A percentile compares a stretch with the other conserved stretches of the same genome.
phyloP scores from a whole-genome alignment of 2,797 vertebrate genomes.

The Micromesistius poutassou region DNA sequence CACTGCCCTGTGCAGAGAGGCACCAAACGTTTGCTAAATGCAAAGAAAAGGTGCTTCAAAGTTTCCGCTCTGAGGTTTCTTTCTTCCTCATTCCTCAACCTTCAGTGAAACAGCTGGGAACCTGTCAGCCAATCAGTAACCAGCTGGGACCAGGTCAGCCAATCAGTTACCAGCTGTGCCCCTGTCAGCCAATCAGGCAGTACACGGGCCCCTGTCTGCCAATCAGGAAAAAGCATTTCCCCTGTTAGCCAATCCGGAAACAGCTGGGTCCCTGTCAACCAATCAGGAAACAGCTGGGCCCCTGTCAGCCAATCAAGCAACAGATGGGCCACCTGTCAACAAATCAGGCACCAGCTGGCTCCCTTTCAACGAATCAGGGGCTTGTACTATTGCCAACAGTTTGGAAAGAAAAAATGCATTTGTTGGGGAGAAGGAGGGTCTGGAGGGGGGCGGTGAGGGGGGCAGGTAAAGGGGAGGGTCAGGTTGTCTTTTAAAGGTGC shows the following conservation, averaged over 20 bases:
- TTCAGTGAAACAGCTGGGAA: neutral
- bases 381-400: conserved; percentile 65
- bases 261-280: neutral
- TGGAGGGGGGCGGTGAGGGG: conserved; percentile 20
- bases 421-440: conserved; percentile 17
- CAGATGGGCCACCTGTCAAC: conserved; percentile 33
- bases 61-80: neutral
- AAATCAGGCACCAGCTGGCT: conserved; percentile 38
- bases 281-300: conserved; percentile 18
- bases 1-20: too few relatives aligned
- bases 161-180: neutral
- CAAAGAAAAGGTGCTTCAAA: too few relatives aligned
- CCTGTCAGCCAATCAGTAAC: neutral
- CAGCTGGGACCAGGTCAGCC: neutral
- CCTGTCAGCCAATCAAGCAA: neutral
- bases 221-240: neutral
- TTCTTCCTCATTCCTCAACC: conserved; percentile 54
- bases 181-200: neutral
- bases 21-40: too few relatives aligned
- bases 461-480: neutral
- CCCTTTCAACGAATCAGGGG: conserved; percentile 36
- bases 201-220: neutral
- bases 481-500: neutral
- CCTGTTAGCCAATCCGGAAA: neutral
- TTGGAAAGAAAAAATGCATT: conserved; percentile 49